Conservation (phyloP, 2,797 vertebrate species). For the Pangasius mekongensis region DNA sequence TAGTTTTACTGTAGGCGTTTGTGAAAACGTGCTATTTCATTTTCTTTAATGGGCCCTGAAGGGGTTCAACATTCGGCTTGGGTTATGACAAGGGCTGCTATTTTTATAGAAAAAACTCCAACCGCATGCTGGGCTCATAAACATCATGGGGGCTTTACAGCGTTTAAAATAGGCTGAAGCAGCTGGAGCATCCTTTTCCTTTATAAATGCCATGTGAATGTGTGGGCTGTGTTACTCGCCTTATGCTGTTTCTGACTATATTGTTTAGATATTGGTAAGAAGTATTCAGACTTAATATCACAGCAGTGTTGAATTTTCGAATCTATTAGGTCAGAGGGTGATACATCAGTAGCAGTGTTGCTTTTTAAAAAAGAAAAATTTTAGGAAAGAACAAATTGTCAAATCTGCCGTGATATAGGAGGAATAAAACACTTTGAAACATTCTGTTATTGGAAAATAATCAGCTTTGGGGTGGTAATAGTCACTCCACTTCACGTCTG, state of each 20-base stretch:
- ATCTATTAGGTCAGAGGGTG: not conserved
- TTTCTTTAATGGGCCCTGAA: conserved; percentile 58
- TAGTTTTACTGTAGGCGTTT: conserved; percentile 58
- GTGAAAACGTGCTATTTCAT: conserved; percentile 54
- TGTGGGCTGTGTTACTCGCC: not conserved
- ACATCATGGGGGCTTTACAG: conserved; percentile 18
- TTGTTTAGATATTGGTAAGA: conserved; percentile 23
- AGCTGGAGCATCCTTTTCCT: conserved; percentile 25
- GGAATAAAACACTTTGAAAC: not conserved
- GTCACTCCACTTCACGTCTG: not conserved
- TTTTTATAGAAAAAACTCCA: conserved; percentile 26
- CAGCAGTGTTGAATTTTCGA: not conserved
- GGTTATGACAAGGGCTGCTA: conserved; percentile 52
- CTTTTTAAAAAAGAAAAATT: not conserved
- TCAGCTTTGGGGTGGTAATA: not conserved
- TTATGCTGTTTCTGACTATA: not conserved
- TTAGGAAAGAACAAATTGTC: not conserved
- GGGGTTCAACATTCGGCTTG: conserved; percentile 41
- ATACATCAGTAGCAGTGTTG: not conserved
- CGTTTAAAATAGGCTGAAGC: conserved; percentile 32
- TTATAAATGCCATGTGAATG: not conserved
- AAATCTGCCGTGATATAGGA: not conserved
- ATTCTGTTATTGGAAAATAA: not conserved
- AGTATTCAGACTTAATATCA: not conserved
- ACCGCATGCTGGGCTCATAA: conserved; percentile 36